These are phyloP conservation scores for Drosophila hydei DNA, from an alignment of 1,140 invertebrate species.

Conservation along the genomic window DNA sequence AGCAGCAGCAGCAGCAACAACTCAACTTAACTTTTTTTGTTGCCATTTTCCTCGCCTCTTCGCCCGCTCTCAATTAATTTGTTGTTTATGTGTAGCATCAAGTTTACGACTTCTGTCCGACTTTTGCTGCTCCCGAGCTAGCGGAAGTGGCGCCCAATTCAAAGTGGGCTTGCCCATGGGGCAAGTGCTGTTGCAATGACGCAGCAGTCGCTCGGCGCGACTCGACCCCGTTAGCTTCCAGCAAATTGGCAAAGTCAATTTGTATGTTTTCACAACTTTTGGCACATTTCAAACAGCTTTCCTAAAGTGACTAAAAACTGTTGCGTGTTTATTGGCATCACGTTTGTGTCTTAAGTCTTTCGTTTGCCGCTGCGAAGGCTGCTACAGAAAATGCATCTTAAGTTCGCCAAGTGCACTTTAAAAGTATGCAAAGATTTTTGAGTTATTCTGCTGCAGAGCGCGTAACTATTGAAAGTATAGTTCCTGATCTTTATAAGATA, in stretches of 20 bases:
- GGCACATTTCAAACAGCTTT: neutral
- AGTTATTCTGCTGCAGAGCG: no score
- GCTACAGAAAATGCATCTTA: constrained; percentile 8
- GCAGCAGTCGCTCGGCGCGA: neutral
- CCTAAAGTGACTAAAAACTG: neutral
- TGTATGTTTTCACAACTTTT: constrained; percentile 22
- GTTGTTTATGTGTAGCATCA: constrained; percentile 32
- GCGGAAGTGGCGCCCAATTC: constrained; percentile 50
- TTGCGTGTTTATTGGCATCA: constrained; percentile 14
- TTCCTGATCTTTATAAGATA: no score
- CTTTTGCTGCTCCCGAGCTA: constrained; percentile 24
- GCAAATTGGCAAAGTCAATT: constrained; percentile 21
- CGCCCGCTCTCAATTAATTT: constrained; percentile 62
- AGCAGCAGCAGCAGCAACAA: constrained; percentile 18
- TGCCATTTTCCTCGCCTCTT: neutral
- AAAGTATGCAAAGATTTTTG: constrained; percentile 43
- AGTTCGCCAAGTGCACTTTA: neutral
- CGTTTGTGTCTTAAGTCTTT: constrained; percentile 67
- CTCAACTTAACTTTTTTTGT: neutral
- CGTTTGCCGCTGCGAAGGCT: constrained; percentile 40
- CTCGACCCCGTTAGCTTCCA: constrained; percentile 25
- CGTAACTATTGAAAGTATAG: no score
- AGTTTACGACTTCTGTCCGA: constrained; percentile 35
- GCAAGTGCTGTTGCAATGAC: constrained; percentile 24
- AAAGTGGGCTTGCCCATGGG: constrained; percentile 9